Evolutionary conservation across 1,140 invertebrate species (phyloP).

Genomic region (Neomicropteryx cornuta): DNA sequence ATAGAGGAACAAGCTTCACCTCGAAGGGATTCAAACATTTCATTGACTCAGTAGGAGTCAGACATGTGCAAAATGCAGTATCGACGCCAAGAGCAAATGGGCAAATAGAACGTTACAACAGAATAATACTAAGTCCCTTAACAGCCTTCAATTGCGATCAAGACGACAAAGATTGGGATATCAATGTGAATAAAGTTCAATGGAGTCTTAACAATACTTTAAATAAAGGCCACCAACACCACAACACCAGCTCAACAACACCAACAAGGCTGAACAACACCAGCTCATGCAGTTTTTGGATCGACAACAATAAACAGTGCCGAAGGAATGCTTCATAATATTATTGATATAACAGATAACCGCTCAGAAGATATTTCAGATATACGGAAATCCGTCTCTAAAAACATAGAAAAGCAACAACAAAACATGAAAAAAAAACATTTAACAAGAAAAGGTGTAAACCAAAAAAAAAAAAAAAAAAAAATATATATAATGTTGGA

Average conservation of each 20-base stretch:
- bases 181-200: constrained; percentile 1
- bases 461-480: too few relatives aligned
- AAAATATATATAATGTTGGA: constrained; percentile 1
- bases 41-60: neutral
- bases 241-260: too few relatives aligned
- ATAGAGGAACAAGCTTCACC: constrained; percentile 6
- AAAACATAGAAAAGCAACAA: neutral
- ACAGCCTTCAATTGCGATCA: constrained; percentile 2
- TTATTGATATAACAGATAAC: neutral
- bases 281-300: neutral
- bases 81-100: constrained; percentile 5
- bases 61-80: constrained; percentile 5
- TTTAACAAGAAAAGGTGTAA: constrained; percentile 2
- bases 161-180: constrained; percentile 7
- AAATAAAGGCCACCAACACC: too few relatives aligned
- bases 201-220: constrained; percentile 8
- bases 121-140: constrained; percentile 5
- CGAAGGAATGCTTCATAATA: constrained; percentile 1
- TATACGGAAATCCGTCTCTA: neutral
- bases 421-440: constrained; percentile 3
- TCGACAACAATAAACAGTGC: neutral
- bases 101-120: constrained; percentile 9
- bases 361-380: neutral
- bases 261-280: neutral
- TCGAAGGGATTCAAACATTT: constrained; percentile 1